Percentiles rank a stretch among this genome's conserved stretches.
Conservation (phyloP, 2,113 vertebrate genomes). For the Poecilia latipinna region DNA sequence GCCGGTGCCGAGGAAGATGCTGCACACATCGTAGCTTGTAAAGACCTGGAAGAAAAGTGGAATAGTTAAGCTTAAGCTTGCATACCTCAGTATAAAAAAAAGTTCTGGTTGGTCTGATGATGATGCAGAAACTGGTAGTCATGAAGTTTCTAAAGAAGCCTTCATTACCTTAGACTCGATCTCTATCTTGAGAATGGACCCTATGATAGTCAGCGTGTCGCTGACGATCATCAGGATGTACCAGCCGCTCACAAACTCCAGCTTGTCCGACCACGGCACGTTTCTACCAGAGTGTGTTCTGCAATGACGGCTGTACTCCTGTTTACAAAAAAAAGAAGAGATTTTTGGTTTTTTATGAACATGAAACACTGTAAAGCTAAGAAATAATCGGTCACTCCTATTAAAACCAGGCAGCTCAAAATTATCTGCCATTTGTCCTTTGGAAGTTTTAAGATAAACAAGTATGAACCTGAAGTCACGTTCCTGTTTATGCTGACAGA, state of each 20-base stretch:
- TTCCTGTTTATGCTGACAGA: too few species aligned
- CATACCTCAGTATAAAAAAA: background rate
- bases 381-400: background rate
- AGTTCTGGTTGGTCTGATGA: background rate
- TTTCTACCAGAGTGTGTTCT: constrained; percentile 77
- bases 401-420: background rate
- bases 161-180: constrained; percentile 90
- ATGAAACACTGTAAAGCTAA: background rate
- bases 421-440: background rate
- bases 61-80: background rate
- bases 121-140: background rate
- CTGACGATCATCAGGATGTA: constrained; percentile 92
- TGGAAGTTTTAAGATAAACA: background rate
- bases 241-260: constrained; percentile 96
- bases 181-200: constrained; percentile 93
- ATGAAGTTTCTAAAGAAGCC: background rate
- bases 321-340: background rate
- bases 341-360: background rate
- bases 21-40: constrained; percentile 93
- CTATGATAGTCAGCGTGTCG: constrained; percentile 87
- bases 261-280: constrained; percentile 84
- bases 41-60: constrained; percentile 78
- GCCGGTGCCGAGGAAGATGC: constrained; percentile 92
- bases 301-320: constrained; percentile 90
- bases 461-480: background rate